Conservation (phyloP, 1,140 invertebrate genomes). For the Halesus radiatus region DNA sequence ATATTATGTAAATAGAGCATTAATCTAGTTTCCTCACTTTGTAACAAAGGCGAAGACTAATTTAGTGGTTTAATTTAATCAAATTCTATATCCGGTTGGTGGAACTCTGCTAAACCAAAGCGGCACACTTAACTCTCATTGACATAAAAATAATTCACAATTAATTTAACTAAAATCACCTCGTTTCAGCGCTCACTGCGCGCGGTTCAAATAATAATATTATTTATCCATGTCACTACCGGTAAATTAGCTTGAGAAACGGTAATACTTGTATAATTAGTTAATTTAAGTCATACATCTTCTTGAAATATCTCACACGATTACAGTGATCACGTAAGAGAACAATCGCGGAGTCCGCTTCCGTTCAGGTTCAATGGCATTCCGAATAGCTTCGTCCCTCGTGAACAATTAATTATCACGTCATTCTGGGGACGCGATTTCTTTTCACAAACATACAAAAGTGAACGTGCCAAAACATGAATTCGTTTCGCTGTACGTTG, state of each 20-base stretch:
- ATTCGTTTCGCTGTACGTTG: constrained; percentile 2
- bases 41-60: neutral
- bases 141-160: neutral
- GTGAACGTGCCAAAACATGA: constrained; percentile 27
- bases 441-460: constrained; percentile 20
- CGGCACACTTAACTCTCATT: constrained; percentile 15
- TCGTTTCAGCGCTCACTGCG: constrained; percentile 9
- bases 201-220: constrained; percentile 9
- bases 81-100: neutral
- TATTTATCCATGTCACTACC: neutral
- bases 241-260: neutral
- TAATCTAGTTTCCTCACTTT: neutral
- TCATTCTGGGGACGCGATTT: constrained; percentile 22
- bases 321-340: neutral
- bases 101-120: neutral
- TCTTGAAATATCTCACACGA: neutral
- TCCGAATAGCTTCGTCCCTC: neutral
- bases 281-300: neutral
- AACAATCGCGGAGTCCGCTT: neutral
- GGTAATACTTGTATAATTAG: neutral
- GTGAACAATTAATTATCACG: constrained; percentile 33
- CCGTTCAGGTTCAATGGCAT: constrained; percentile 4
- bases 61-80: neutral
- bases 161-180: neutral
- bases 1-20: neutral